Evolutionary conservation across 2,888 invertebrate species (phyloP), one percentile per base, ranked within the genome.

Genomic region (Azorinus chamasolen): DNA sequence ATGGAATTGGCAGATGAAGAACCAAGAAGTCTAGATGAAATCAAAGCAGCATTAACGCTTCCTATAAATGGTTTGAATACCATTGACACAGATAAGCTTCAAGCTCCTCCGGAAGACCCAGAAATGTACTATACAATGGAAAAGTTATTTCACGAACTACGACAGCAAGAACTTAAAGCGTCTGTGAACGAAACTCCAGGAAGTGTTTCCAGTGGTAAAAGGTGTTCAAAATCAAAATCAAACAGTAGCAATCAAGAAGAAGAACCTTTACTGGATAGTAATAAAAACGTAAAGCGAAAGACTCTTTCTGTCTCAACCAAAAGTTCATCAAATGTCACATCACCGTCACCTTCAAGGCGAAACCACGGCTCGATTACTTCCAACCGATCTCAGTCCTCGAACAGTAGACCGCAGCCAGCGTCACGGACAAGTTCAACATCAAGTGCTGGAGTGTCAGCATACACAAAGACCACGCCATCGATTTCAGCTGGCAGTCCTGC

Each of bases 101-200:
- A 90, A 10, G 87, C 90, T 5, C 91, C 91, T 2, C 88, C 90
- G 2, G 90, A 88, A 72, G 89, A 92, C 65, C 86, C 89, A 2
- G 90, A 88, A 62, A 87, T 89, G 84, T 91, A 88, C 63, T 75
- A 82, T n/a, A 84, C 87, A 53, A 92, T 92, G 92, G 91, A 92
- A 69, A 80, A 85, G 74, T 70, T 92, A 45, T 92, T 92, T 75
- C 86, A 90, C 70, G 88, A 89, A 65, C 87, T 90, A 61, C 71
- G 89, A 27, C 85, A 88, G 57, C 85, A 86, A 66, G 91, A 91
- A 74, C 79, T 89, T 27, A 82, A 85, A 58, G 86, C 83, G 0
- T 89, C 89, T 18, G 86, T 87, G 0, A 87, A 88, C 59, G 87
- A 88, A 59, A 87, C 86, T 2, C 86, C 87, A 1, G 87, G 85